Percentiles rank a stretch among this genome's conserved stretches.
These are phyloP conservation scores for Babyrousa celebensis DNA, from an alignment of 2,797 vertebrate genomes.

Conservation along the genomic window DNA sequence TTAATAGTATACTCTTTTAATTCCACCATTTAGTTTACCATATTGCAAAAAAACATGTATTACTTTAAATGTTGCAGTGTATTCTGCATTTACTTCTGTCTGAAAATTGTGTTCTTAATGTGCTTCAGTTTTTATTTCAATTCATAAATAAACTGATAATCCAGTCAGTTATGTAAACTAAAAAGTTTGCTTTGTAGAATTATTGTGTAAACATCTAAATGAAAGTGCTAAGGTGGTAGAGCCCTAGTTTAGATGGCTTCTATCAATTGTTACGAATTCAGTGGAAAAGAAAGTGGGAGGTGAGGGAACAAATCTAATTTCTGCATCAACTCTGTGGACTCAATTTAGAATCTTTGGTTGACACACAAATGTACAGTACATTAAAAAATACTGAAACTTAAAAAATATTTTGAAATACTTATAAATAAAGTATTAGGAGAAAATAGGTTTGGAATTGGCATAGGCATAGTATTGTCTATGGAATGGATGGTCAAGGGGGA, in stretches of 20 bases:
- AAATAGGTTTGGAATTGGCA: not conserved
- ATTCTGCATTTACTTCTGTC: conserved; percentile 39
- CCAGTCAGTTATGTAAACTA: conserved; percentile 44
- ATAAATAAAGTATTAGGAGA: not conserved
- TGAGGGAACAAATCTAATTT: conserved; percentile 10
- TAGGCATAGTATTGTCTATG: no score
- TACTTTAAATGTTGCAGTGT: conserved; percentile 9
- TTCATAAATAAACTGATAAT: not conserved
- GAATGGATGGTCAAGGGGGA: no score
- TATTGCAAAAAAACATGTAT: not conserved
- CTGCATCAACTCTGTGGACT: not conserved
- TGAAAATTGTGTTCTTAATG: conserved; percentile 63
- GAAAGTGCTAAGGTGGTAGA: conserved; percentile 20
- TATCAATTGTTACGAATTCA: conserved; percentile 14
- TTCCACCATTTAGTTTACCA: conserved; percentile 7
- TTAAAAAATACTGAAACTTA: conserved; percentile 10
- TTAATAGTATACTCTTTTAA: conserved; percentile 27
- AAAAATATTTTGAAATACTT: conserved; percentile 53
- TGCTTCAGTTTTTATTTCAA: conserved; percentile 45
- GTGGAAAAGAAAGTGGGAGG: not conserved
- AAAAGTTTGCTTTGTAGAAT: conserved; percentile 43
- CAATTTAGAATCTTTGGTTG: conserved; percentile 11
- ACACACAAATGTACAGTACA: not conserved
- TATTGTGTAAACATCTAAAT: conserved; percentile 51
- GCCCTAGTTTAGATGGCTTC: not conserved